Base-by-base conservation (phyloP, 2,888 invertebrate species). In the Pterostichus niger region DNA sequence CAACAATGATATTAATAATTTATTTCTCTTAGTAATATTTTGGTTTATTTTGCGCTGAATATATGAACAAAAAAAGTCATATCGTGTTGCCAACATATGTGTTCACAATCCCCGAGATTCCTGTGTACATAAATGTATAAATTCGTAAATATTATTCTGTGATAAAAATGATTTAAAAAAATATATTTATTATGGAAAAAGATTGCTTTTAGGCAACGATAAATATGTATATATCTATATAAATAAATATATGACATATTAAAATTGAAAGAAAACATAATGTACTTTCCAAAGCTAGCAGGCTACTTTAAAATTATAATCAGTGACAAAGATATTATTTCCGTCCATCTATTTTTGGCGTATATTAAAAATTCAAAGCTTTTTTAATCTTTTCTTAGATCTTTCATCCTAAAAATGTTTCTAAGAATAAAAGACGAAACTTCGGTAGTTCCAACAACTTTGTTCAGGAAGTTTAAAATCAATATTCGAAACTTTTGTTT, bases 401-500 rank as follows among this genome's bases (percentile, higher is more conserved):
- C 11, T 64, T 64, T 64, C 35, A 35, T 64, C 64, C 64, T 35
- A 64, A 64, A 64, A 64, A 64, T 64, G 35, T 64, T 64, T 64
- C 64, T 64, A 7, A 64, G 64, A 64, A 64, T 64, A 11, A 64
- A 33, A 33, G 64, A 64, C n/a, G 7, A 64, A 64, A 64, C 64
- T 64, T 64, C 33, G 13, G 33, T 64, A 35, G 64, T 64, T 64
- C 64, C 46, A 46, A 49, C 24, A 71, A 71, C 71, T 71, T 71
- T 71, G 71, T 71, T 46, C 17, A 24, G 15, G 17, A 71, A 71
- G 46, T 71, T 71, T 13, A 17, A 71, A 71, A 71, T 71, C 71
- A 49, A 71, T 71, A 71, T 71, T 24, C 6, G 71, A 71, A 71
- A 71, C 71, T 71, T 71, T 71, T 71, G 71, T 71, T 71, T 71